Conservation (phyloP, 1,140 invertebrate species). For the Caenorhabditis remanei region DNA sequence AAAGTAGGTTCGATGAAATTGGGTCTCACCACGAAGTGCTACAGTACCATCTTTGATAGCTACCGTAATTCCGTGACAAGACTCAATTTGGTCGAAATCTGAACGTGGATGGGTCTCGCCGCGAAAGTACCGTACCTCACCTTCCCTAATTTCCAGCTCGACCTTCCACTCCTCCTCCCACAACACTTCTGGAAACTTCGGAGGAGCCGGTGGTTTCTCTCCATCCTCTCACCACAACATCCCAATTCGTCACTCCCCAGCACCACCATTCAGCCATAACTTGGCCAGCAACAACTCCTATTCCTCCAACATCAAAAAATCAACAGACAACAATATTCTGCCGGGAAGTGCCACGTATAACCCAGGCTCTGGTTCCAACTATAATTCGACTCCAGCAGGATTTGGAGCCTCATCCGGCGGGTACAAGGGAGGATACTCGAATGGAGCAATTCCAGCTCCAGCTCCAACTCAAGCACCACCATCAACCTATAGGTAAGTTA, state of each 20-base stretch:
- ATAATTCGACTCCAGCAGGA: conserved; percentile 45
- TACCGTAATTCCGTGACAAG: too few relatives aligned
- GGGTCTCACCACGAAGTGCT: too few relatives aligned
- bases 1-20: too few relatives aligned
- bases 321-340: conserved; percentile 26
- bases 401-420: conserved; percentile 21
- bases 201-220: conserved; percentile 10
- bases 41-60: too few relatives aligned
- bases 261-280: conserved; percentile 14
- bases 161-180: conserved; percentile 40
- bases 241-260: conserved; percentile 51
- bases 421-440: conserved; percentile 29
- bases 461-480: conserved; percentile 47
- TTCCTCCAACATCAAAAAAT: neutral
- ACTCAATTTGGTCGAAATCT: too few relatives aligned
- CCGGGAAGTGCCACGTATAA: conserved; percentile 39
- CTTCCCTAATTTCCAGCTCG: neutral
- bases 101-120: too few relatives aligned
- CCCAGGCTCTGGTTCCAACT: neutral
- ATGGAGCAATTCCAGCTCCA: conserved; percentile 39
- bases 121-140: too few relatives aligned
- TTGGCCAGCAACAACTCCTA: neutral
- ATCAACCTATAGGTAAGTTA: neutral
- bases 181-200: conserved; percentile 1
- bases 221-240: conserved; percentile 46